Conservation (phyloP, 2,888 invertebrate genomes). For the Ptychoptera contaminata region DNA sequence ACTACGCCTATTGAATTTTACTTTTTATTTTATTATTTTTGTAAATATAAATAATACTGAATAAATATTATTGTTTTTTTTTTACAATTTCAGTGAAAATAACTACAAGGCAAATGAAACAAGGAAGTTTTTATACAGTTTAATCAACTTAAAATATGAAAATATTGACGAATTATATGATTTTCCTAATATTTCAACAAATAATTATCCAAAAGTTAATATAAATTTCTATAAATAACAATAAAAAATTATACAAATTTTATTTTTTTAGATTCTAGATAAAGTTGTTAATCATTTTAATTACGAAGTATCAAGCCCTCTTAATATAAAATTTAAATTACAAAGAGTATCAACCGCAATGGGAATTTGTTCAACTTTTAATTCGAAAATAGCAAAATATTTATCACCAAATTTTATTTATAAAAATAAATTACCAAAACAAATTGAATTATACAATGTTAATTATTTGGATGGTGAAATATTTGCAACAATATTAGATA, state of each 20-base stretch:
- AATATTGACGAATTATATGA: slow-evolving; percentile 3
- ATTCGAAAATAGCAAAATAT: slow-evolving; percentile 14
- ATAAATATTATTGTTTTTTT: neutral
- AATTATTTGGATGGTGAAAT: slow-evolving; percentile 9
- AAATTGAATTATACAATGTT: slow-evolving; percentile 3
- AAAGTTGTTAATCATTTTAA: neutral
- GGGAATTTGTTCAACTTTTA: slow-evolving; percentile 20
- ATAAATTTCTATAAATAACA: slow-evolving; percentile 2
- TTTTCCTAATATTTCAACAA: slow-evolving; percentile 3
- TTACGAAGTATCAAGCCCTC: neutral
- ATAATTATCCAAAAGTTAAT: slow-evolving; percentile 5
- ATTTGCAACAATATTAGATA: slow-evolving; percentile 5
- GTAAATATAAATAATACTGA: neutral
- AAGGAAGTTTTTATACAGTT: neutral
- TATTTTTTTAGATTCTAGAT: neutral
- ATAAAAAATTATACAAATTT: slow-evolving; percentile 5
- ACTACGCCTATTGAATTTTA: no score
- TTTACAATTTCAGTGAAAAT: neutral
- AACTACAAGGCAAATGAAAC: neutral
- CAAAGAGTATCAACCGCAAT: slow-evolving; percentile 18
- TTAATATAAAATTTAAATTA: slow-evolving; percentile 12
- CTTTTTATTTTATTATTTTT: neutral
- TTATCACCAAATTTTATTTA: slow-evolving; percentile 7
- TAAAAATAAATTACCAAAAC: neutral
- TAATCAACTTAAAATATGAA: slow-evolving; percentile 8